Conservation (phyloP, 1,140 invertebrate species). For the Brachionus manjavacas region DNA sequence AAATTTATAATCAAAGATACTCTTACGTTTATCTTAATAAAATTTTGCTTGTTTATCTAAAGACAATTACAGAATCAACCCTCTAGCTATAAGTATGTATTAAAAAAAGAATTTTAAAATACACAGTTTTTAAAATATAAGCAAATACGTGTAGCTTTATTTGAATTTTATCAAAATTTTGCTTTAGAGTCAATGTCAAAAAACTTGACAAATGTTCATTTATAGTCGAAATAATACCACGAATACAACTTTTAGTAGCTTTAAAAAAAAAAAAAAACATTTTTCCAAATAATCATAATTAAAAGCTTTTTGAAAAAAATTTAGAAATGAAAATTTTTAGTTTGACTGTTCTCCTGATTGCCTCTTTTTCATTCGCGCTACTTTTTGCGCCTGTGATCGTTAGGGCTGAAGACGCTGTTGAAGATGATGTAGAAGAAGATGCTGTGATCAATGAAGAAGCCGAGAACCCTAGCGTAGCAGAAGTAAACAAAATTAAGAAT, state of each 20-base stretch:
- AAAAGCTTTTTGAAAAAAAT: not conserved
- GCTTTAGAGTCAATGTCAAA: slow-evolving; percentile 29
- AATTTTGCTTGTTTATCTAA: not conserved
- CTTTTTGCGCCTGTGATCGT: not conserved
- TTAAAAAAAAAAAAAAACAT: slow-evolving; percentile 15
- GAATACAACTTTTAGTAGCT: slow-evolving; percentile 8
- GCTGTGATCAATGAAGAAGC: slow-evolving; percentile 29
- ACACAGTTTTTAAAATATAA: not conserved
- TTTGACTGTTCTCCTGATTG: not conserved
- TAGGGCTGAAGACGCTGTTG: not conserved
- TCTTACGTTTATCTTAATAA: not conserved
- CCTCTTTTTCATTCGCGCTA: not conserved
- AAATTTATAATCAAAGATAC: too few relatives aligned
- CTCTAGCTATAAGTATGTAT: not conserved
- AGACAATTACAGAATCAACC: not conserved
- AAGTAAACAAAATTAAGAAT: not conserved
- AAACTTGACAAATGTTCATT: slow-evolving; percentile 40
- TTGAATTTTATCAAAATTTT: not conserved
- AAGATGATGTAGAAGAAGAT: slow-evolving; percentile 13
- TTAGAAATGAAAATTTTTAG: slow-evolving; percentile 31
- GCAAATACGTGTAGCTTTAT: slow-evolving; percentile 6
- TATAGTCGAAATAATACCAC: slow-evolving; percentile 20
- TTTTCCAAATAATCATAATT: not conserved
- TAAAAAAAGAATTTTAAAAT: not conserved
- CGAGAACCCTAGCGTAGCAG: not conserved